Evolutionary conservation across 2,113 vertebrate genomes (phyloP), one percentile per base, ranked within the genome.

Genomic region (Potamarius usumacintae): DNA sequence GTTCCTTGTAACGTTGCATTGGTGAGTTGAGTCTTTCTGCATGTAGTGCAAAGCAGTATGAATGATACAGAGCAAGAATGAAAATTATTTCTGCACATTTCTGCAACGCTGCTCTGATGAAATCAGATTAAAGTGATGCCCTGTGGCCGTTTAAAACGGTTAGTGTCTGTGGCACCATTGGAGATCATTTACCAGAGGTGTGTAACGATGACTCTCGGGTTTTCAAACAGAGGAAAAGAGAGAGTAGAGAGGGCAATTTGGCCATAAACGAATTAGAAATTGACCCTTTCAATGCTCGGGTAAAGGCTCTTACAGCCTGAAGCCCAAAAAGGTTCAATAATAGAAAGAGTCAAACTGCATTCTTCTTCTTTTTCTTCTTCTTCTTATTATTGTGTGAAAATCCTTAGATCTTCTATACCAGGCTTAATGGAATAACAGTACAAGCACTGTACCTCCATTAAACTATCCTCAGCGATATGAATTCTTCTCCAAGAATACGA

Each of bases 241-340:
- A 90, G 53, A 81, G 85, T 10, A 42, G 88, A 91, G 89, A 60
- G 86, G 83, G 89, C 91, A 89, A 94, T 94, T 91, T 92, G 90
- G 91, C 88, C 88, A 80, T 85, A 91, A 87, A 89, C 85, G 90
- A 87, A 57, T 52, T 27, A 34, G 90, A 91, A 89, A 92, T 90
- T 92, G 91, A 91, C 92, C 86, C 91, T 94, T 63, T 88, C 92
- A 90, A 58, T 90, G 88, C 89, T 58, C 86, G 90, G 89, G 90
- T 93, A 94, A 94, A 93, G 92, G 90, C 60, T 80, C 34, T 4
- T 65, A 79, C 87, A 91, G 94, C 93, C 91, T 65, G 90, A 92
- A 92, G 91, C 86, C 86, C 90, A 89, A 89, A 91, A 92, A 92
- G 92, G 89, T 93, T 94, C 93, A 93, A 94, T 94, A 94, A 95